Evolutionary conservation across 1,140 invertebrate species (phyloP).

Genomic region (Sarcophaga bullata): DNA sequence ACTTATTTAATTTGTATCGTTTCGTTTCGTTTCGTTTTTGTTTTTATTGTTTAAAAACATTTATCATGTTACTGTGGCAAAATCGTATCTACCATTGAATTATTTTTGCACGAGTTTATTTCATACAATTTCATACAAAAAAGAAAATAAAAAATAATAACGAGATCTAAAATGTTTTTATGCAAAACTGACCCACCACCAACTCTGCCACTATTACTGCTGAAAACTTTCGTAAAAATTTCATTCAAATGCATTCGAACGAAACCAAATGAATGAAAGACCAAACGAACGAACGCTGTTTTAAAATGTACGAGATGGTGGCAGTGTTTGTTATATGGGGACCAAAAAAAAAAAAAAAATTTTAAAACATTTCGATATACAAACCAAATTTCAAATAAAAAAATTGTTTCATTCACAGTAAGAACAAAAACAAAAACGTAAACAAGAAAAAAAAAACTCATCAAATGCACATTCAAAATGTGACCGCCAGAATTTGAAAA

Average conservation of each 20-base stretch:
- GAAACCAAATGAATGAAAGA: background rate
- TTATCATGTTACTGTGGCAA: conserved; percentile 11
- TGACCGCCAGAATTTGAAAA: conserved; percentile 23
- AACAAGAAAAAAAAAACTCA: no score
- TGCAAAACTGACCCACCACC: background rate
- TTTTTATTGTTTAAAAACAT: background rate
- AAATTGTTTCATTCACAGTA: no score
- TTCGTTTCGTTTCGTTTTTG: background rate
- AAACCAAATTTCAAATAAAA: no score
- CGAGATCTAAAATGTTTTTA: background rate
- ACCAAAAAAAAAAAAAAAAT: no score
- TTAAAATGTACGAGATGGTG: no score
- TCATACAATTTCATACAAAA: background rate
- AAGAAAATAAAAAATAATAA: no score
- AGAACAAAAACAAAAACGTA: no score
- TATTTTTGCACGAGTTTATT: background rate
- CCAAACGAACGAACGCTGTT: background rate
- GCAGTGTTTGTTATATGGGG: no score
- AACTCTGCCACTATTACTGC: background rate
- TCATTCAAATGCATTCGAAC: background rate
- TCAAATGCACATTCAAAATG: conserved; percentile 6
- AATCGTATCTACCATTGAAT: background rate
- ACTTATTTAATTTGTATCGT: background rate
- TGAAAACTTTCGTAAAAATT: background rate
- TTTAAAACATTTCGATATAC: no score